Evolutionary conservation across 2,888 invertebrate species (phyloP).

Genomic region (Pilophorus perplexus): DNA sequence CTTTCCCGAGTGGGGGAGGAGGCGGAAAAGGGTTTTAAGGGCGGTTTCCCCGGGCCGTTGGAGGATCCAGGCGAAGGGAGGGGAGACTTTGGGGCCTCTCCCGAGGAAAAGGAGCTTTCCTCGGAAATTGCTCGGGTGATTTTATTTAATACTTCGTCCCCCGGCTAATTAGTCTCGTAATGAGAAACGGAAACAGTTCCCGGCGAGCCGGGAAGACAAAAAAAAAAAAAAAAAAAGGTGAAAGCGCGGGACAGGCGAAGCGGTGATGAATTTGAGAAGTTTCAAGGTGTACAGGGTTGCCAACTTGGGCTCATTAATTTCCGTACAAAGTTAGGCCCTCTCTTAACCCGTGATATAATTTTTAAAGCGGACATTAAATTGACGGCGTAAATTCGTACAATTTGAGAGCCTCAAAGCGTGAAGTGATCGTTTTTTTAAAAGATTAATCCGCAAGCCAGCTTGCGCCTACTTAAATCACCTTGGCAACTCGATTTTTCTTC

Average conservation of each 20-base stretch:
- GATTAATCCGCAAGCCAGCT: too few relatives aligned
- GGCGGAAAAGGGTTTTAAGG: conserved; percentile 8
- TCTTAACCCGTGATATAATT: too few relatives aligned
- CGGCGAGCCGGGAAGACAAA: neutral
- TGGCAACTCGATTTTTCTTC: too few relatives aligned
- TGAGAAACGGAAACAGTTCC: conserved; percentile 32
- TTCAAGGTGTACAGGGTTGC: too few relatives aligned
- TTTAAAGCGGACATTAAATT: too few relatives aligned
- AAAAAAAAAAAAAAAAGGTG: neutral
- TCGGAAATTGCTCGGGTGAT: conserved; percentile 38
- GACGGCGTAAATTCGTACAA: too few relatives aligned
- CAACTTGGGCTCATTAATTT: too few relatives aligned
- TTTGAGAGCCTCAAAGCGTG: too few relatives aligned
- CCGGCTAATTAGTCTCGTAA: conserved; percentile 21
- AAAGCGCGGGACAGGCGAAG: neutral
- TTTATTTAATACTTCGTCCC: conserved; percentile 37
- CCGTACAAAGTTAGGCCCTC: too few relatives aligned
- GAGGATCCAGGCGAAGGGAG: neutral
- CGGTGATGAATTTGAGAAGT: neutral
- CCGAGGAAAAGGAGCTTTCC: neutral
- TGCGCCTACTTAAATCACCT: too few relatives aligned
- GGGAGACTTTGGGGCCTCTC: too few relatives aligned
- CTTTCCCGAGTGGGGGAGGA: conserved; percentile 11
- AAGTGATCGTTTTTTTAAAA: too few relatives aligned
- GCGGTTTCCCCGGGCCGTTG: conserved; percentile 3